phyloP scores from a whole-genome alignment of 1,140 invertebrate species.

The Lordiphosa mommai region DNA sequence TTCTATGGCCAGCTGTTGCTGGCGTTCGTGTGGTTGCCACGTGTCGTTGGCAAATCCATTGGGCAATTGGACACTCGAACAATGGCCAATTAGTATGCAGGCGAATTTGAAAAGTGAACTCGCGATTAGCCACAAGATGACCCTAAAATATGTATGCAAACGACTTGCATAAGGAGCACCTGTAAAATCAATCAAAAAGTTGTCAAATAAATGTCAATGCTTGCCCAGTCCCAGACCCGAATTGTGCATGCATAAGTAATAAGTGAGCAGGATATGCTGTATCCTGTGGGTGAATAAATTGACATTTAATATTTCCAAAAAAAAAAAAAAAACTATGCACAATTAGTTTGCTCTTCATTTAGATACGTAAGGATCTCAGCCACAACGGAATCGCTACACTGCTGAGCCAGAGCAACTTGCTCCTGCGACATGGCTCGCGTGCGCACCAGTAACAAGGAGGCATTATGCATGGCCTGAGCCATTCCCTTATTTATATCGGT shows the following conservation, averaged over 20 bases:
- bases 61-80: conserved; percentile 20
- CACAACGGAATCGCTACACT: conserved; percentile 35
- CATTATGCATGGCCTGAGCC: conserved; percentile 48
- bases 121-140: conserved; percentile 41
- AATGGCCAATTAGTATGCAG: conserved; percentile 48
- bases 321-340: conserved; percentile 30
- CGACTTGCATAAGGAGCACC: conserved; percentile 39
- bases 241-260: conserved; percentile 57
- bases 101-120: conserved; percentile 68
- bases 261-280: conserved; percentile 40
- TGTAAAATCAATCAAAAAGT: conserved; percentile 77
- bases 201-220: conserved; percentile 75
- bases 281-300: conserved; percentile 71
- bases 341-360: conserved; percentile 46
- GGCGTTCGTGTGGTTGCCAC: conserved; percentile 61
- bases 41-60: conserved; percentile 61
- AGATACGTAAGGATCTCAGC: conserved; percentile 30
- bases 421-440: conserved; percentile 38
- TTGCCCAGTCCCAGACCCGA: background rate
- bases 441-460: conserved; percentile 43
- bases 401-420: conserved; percentile 24
- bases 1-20: conserved; percentile 54
- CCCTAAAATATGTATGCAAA: conserved; percentile 5
- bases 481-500: conserved; percentile 42
- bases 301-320: conserved; percentile 34